Percentiles rank a stretch among this genome's conserved stretches.
These are phyloP conservation scores for Ennomos erosarius DNA, from an alignment of 2,888 invertebrate genomes.

Conservation along the genomic window DNA sequence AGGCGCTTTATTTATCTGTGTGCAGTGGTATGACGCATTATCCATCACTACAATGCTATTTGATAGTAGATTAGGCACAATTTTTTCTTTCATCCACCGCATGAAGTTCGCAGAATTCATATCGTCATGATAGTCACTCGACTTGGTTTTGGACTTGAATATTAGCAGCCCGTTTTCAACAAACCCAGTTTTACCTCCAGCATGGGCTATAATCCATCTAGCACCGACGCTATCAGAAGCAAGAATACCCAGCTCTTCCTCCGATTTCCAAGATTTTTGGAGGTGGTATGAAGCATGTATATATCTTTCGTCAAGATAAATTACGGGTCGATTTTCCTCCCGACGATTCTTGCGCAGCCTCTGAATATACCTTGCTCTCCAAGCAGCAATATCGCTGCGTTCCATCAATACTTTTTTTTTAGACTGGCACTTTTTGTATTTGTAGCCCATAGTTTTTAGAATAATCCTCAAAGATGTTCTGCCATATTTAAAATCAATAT, in stretches of 20 bases:
- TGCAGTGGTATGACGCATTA: no score
- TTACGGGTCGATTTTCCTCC: conserved; percentile 29
- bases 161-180: conserved; percentile 25
- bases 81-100: conserved; percentile 31
- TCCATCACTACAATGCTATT: no score
- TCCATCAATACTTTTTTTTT: conserved; percentile 33
- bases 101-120: conserved; percentile 35
- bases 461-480: conserved; percentile 29
- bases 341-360: conserved; percentile 31
- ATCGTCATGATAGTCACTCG: conserved; percentile 36
- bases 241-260: conserved; percentile 19
- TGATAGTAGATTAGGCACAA: conserved; percentile 31
- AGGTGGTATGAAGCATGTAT: conserved; percentile 20
- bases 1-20: no score
- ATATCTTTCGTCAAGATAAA: conserved; percentile 38
- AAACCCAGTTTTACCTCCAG: conserved; percentile 26
- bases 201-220: conserved; percentile 26
- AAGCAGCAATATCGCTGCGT: conserved; percentile 30
- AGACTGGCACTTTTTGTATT: conserved; percentile 25
- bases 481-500: conserved; percentile 29
- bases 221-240: conserved; percentile 7
- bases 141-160: conserved; percentile 27
- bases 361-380: conserved; percentile 31
- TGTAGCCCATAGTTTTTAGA: conserved; percentile 28
- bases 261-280: conserved; percentile 26